Base-by-base conservation (phyloP, 2,113 vertebrate genomes). In the Poicephalus meyeri region DNA sequence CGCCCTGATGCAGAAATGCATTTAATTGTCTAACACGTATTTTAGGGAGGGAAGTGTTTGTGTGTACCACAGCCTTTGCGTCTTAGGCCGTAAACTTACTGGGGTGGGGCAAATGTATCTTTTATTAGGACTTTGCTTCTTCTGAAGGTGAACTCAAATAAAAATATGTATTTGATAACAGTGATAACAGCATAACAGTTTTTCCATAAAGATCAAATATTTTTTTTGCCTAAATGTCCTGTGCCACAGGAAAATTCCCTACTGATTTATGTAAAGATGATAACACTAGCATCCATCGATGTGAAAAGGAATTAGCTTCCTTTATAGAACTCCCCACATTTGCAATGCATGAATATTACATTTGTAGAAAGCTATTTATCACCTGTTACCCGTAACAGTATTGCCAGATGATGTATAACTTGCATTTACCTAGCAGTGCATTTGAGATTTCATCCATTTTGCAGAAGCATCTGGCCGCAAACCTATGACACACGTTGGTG, bases 371-470 rank as follows among this genome's bases (percentile, higher is more conserved):
- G 61, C 24, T 71, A 64, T 80, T 86, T 91, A 91, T 96, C 80
- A 95, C 66, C 84, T 95, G 71, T 94, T 96, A 96, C 35, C 88
- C 14, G 7, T 41, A 81, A 72, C 0, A 84, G 9, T 53, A 56
- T 19, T 55, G 37, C 73, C 72, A 91, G 50, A 42, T 3, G 7
- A 46, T 76, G 77, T 15, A 8, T 41, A 84, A 84, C 60, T 88
- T 92, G 41, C 9, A 68, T 84, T 94, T 61, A 84, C 65, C 93
- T 86, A 88, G 50, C 46, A 61, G 21, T 13, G 15, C 61, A 87
- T 77, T 72, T 87, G 41, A 72, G 73, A 85, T 85, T 94, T 93
- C 93, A 93, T 85, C 86, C 92, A 96, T 97, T 94, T 96, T 94
- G 80, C 94, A 95, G 83, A 84, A 86, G 65, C 81, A 80, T 73